Evolutionary conservation across 2,888 invertebrate genomes (phyloP).

Genomic region (Argynnis bischoffii): DNA sequence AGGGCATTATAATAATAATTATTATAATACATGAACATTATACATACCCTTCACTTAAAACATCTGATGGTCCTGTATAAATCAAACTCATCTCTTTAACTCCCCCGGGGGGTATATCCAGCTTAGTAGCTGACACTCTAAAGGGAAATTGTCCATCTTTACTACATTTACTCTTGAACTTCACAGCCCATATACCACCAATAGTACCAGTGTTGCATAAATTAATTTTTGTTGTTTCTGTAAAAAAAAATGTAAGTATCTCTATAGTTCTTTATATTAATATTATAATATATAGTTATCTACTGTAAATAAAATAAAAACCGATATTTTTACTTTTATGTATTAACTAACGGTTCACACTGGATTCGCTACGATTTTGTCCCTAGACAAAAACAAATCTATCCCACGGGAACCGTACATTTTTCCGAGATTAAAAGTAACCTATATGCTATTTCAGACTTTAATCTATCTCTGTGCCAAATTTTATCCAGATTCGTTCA

Average conservation of each 20-base stretch:
- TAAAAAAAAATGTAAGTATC: slow-evolving; percentile 37
- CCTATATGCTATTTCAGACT: too few species aligned
- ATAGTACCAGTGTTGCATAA: slow-evolving; percentile 61
- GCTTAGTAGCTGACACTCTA: slow-evolving; percentile 54
- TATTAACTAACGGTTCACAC: too few species aligned
- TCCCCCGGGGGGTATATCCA: slow-evolving; percentile 59
- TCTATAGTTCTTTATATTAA: too few species aligned
- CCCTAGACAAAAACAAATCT: too few species aligned
- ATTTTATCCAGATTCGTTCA: too few species aligned
- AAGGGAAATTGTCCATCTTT: slow-evolving; percentile 53
- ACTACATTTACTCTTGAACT: slow-evolving; percentile 46
- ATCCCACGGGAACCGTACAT: too few species aligned
- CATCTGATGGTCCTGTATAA: slow-evolving; percentile 60
- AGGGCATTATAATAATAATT: neutral
- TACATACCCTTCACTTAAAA: slow-evolving; percentile 57
- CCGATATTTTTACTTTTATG: too few species aligned
- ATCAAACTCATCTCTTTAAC: slow-evolving; percentile 49
- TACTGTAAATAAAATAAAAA: too few species aligned
- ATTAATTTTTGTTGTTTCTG: slow-evolving; percentile 58
- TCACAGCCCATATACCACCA: slow-evolving; percentile 61
- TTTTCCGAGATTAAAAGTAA: too few species aligned
- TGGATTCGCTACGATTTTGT: too few species aligned
- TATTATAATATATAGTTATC: too few species aligned
- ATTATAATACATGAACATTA: neutral
- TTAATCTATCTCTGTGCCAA: too few species aligned